Evolutionary conservation across 1,140 invertebrate species (phyloP).

Genomic region (Charaxes varanes): DNA sequence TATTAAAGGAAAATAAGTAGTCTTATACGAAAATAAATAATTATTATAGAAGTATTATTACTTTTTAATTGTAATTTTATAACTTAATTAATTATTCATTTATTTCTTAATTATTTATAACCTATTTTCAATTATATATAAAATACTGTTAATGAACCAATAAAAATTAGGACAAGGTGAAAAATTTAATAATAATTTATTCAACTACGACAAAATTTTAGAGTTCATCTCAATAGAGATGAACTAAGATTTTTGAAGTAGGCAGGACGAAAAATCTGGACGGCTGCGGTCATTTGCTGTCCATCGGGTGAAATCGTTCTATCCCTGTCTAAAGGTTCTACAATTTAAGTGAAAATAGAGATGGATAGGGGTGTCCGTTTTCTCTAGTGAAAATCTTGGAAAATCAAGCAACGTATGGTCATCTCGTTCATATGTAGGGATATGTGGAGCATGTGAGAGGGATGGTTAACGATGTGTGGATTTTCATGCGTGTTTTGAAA

Average conservation of each 20-base stretch:
- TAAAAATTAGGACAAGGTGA: too few species aligned
- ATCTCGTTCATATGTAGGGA: conserved; percentile 62
- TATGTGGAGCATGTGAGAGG: conserved; percentile 54
- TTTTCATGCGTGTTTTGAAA: conserved; percentile 32
- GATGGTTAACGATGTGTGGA: conserved; percentile 41
- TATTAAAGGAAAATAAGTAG: too few species aligned
- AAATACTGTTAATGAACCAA: too few species aligned
- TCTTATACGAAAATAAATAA: too few species aligned
- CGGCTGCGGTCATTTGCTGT: conserved; percentile 46
- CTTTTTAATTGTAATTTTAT: too few species aligned
- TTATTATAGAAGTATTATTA: too few species aligned
- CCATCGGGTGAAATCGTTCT: conserved; percentile 34
- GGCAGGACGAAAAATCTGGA: conserved; percentile 32
- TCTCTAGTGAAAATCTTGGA: conserved; percentile 44
- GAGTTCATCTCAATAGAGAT: not conserved
- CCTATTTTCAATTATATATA: too few species aligned
- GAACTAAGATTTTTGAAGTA: conserved; percentile 8
- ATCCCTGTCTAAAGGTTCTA: conserved; percentile 48
- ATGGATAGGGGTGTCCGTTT: conserved; percentile 58
- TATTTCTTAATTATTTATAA: not conserved
- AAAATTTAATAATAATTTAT: too few species aligned
- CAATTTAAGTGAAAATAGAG: conserved; percentile 49
- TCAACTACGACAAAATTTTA: not conserved
- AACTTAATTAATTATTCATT: conserved; percentile 4
- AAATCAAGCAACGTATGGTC: conserved; percentile 52